These are phyloP conservation scores for Microplitis demolitor DNA, from an alignment of 1,140 invertebrate genomes.

Conservation along the genomic window DNA sequence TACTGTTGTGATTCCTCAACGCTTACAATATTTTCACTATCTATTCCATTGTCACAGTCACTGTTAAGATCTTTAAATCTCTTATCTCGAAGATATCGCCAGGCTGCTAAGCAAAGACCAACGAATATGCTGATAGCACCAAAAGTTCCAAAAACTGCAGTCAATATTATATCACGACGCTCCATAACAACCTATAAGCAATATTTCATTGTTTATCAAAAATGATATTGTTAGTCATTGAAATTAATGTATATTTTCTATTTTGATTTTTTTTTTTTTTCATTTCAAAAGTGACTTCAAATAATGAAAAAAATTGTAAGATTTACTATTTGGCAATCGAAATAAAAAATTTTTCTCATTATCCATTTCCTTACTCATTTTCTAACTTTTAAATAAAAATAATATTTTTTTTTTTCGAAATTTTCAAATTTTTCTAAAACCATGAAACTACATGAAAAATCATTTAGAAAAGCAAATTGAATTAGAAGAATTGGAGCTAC, in stretches of 20 bases:
- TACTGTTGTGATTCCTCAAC: slow-evolving; percentile 35
- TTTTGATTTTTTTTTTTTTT: neutral
- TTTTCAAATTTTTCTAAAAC: no score
- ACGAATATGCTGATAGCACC: slow-evolving; percentile 56
- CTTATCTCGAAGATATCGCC: slow-evolving; percentile 56
- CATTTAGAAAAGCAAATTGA: no score
- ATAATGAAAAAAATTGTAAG: no score
- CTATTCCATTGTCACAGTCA: slow-evolving; percentile 50
- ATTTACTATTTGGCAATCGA: no score
- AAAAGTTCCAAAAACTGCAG: slow-evolving; percentile 60
- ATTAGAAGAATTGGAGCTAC: no score
- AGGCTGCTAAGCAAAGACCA: slow-evolving; percentile 57
- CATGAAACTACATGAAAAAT: no score
- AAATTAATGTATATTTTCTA: no score
- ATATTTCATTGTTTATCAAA: neutral
- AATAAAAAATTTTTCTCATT: no score
- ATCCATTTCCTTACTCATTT: no score
- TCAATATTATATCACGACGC: slow-evolving; percentile 60
- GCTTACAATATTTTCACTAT: slow-evolving; percentile 21
- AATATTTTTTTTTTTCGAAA: no score
- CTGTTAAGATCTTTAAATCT: slow-evolving; percentile 53
- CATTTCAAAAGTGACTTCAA: no score
- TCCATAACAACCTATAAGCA: slow-evolving; percentile 60
- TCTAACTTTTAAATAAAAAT: no score
- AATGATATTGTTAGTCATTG: neutral